Base-by-base conservation (phyloP, 2,113 vertebrate genomes). In the Salvelinus namaycush region DNA sequence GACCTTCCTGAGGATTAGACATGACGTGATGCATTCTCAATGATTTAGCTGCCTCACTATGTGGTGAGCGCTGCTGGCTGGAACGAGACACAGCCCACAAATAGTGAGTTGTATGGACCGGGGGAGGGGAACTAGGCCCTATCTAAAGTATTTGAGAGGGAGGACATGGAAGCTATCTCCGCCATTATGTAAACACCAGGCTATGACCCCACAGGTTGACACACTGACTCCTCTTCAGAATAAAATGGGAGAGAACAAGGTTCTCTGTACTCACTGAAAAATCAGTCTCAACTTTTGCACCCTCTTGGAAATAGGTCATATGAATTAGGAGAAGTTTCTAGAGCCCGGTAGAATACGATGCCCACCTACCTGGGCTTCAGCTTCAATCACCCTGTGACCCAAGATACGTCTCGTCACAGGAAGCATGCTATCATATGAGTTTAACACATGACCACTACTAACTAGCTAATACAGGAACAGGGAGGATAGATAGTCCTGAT, bases 121-220 rank as follows among this genome's bases (percentile, higher is more conserved):
- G 60, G 64, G 86, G 88, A 85, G 89, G 76, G 75, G 78, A 81
- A 83, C 85, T 78, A 18, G 9, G 18, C 75, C 86, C 89, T 90
- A 93, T 92, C 91, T 92, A 75, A 92, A 90, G 77, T 91, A 92
- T 93, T 89, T 87, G 80, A 73, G 81, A 70, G 88, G 91, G 91
- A 92, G 91, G 86, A 92, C 83, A 80, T 67, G 78, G 83, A 82
- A 82, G 87, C 84, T 88, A 89, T 87, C 83, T 86, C 83, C 75
- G 81, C 85, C 84, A 90, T 91, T 89, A 77, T 80, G 84, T 87
- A 92, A 91, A 91, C 89, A 92, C 78, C 26, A 18, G 76, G 79
- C 86, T 78, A 70, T 82, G 18, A 54, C 12, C 77, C 79, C 78
- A 85, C 84, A 86, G 87, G 88, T 88, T 87, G 87, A 91, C 83